These are phyloP conservation scores for Cephus spinipes DNA, from an alignment of 2,888 invertebrate genomes.

Conservation along the genomic window DNA sequence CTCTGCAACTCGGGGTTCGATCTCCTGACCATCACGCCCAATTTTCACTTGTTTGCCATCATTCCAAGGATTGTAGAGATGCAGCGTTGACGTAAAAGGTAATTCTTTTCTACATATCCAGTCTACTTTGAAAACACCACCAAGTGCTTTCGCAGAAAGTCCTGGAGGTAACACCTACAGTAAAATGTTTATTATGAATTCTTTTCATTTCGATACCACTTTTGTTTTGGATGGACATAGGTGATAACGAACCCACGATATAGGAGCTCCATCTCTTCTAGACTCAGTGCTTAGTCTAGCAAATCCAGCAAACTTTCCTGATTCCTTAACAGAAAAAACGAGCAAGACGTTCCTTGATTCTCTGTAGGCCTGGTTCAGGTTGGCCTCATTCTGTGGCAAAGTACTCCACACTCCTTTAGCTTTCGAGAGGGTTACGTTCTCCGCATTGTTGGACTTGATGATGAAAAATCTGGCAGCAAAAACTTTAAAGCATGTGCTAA, in stretches of 20 bases:
- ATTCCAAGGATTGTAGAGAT: slow-evolving; percentile 97
- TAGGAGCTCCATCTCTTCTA: slow-evolving; percentile 87
- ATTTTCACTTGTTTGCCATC: slow-evolving; percentile 99
- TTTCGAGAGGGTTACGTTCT: slow-evolving; percentile 95
- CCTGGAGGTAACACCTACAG: slow-evolving; percentile 84
- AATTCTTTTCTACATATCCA: slow-evolving; percentile 97
- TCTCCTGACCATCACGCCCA: slow-evolving; percentile 98
- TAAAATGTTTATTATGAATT: background rate
- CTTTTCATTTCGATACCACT: background rate
- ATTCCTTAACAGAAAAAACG: slow-evolving; percentile 98
- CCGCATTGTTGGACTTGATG: slow-evolving; percentile 97
- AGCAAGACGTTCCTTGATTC: slow-evolving; percentile 94
- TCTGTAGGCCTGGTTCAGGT: slow-evolving; percentile 93
- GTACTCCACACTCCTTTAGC: slow-evolving; percentile 98
- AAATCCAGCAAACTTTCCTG: slow-evolving; percentile 95
- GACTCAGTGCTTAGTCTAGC: slow-evolving; percentile 91
- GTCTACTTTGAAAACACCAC: slow-evolving; percentile 96
- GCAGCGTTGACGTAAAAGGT: slow-evolving; percentile 90
- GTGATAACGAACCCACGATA: slow-evolving; percentile 80
- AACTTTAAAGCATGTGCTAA: slow-evolving; percentile 36
- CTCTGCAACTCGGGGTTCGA: slow-evolving; percentile 95
- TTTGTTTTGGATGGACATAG: background rate
- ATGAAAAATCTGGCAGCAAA: slow-evolving; percentile 81
- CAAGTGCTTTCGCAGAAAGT: slow-evolving; percentile 90
- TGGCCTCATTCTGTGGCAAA: slow-evolving; percentile 95